Base-by-base conservation (phyloP, 2,797 vertebrate genomes). In the Yasuhikotakia modesta region DNA sequence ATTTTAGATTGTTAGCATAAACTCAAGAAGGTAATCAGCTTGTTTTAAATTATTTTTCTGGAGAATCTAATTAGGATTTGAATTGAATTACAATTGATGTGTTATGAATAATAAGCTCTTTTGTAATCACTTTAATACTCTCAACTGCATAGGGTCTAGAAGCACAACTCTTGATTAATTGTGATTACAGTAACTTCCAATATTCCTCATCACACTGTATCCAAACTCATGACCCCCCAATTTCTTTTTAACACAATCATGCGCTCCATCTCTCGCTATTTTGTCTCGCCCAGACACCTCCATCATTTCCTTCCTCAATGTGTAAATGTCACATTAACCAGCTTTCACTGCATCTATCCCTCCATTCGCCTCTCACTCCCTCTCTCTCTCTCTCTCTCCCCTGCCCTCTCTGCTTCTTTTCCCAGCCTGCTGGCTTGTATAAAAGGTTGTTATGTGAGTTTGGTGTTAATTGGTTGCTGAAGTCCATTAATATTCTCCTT, bases 401-500 rank as follows among this genome's bases (percentile, higher is more conserved):
- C 22, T 32, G 16, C 76, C 35, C 43, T 52, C 48, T 61, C 14
- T 73, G 19, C 39, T 63, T 73, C 71, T 66, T 39, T 17, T 57
- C 64, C 57, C 79, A 73, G 67, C 84, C 65, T 84, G 73, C 70
- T 82, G 64, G 69, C 71, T 78, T 80, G 87, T 85, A 86, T 89
- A 87, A 89, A 90, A 90, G 91, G 90, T 90, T 92, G 88, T 92
- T 91, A 92, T 93, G 91, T 91, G 91, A 87, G 90, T 85, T 89
- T 91, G 89, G 92, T 93, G 92, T 91, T 94, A 94, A 94, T 93
- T 94, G 91, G 91, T 87, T 87, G 89, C 85, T 72, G 88, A 91
- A 89, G 87, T 89, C 92, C 86, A 85, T 94, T 94, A 93, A 94
- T 92, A 94, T 94, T 93, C 92, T 91, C 91, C 90, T 91, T 90